Evolutionary conservation across 2,797 vertebrate genomes (phyloP).

Genomic region (Sebastes iracundus): DNA sequence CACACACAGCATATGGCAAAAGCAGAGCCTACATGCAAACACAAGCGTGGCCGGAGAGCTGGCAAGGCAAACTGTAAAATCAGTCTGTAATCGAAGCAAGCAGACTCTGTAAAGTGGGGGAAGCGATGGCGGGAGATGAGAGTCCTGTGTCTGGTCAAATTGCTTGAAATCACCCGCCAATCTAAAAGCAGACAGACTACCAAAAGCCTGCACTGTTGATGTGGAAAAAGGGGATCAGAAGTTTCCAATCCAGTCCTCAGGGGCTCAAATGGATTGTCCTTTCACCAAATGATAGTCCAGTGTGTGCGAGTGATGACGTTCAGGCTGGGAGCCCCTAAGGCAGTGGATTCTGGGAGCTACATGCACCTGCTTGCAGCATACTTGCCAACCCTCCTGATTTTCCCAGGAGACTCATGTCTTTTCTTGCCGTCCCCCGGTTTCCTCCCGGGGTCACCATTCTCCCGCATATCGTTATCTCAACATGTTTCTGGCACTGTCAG

Average conservation of each 20-base stretch:
- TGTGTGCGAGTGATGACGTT: background rate
- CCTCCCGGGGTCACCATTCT: no score
- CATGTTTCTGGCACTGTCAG: no score
- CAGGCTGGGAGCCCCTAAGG: conserved; percentile 52
- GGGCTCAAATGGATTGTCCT: conserved; percentile 41
- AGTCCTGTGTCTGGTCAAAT: background rate
- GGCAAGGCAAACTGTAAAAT: background rate
- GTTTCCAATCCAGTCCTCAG: conserved; percentile 68
- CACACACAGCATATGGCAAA: background rate
- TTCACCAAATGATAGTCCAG: background rate
- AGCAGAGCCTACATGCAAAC: conserved; percentile 26
- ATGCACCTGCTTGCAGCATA: conserved; percentile 30
- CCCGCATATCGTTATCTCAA: no score
- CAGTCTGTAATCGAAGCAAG: background rate
- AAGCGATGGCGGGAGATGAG: background rate
- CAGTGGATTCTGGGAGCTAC: conserved; percentile 45
- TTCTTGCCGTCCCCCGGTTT: no score
- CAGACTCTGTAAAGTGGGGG: background rate
- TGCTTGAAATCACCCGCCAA: background rate
- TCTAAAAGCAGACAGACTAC: conserved; percentile 11
- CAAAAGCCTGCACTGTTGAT: background rate
- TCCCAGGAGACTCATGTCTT: accelerated
- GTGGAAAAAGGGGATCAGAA: conserved; percentile 3
- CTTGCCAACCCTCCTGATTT: no score
- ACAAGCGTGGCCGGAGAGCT: background rate